phyloP scores from a whole-genome alignment of 2,797 vertebrate species.

The Helicolenus hilgendorfi region DNA sequence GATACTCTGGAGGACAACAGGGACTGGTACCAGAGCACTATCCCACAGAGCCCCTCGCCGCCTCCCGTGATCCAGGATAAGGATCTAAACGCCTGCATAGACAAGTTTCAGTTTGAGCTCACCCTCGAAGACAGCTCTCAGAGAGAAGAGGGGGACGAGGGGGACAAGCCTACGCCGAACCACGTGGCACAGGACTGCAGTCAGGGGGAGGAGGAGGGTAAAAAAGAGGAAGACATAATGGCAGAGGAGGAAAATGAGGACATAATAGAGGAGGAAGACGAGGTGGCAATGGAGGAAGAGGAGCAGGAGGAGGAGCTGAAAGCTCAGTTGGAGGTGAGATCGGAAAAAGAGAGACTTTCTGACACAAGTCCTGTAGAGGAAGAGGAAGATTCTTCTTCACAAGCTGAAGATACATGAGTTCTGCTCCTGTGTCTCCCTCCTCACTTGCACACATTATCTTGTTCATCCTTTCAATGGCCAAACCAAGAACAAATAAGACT shows the following conservation, averaged over 20 bases:
- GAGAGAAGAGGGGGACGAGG: conserved; percentile 67
- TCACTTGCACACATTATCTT: conserved; percentile 82
- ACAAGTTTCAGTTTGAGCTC: conserved; percentile 95
- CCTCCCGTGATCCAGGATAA: conserved; percentile 89
- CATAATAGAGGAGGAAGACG: conserved; percentile 80
- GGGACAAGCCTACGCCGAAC: conserved; percentile 72
- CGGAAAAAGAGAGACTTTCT: conserved; percentile 88
- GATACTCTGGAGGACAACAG: conserved; percentile 96
- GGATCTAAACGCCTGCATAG: conserved; percentile 87
- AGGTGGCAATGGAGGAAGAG: conserved; percentile 81
- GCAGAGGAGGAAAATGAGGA: conserved; percentile 74
- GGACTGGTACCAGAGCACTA: conserved; percentile 96
- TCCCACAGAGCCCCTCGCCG: conserved; percentile 94
- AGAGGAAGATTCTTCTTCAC: conserved; percentile 90
- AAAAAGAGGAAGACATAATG: conserved; percentile 72
- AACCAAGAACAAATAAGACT: conserved; percentile 90
- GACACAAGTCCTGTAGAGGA: conserved; percentile 91
- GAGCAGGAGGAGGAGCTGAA: conserved; percentile 83
- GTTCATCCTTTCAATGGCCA: conserved; percentile 85
- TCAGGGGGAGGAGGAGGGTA: conserved; percentile 72
- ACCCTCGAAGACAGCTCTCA: conserved; percentile 88
- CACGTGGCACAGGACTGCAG: conserved; percentile 76
- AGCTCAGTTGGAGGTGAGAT: conserved; percentile 77
- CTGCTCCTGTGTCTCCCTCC: conserved; percentile 70
- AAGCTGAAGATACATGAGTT: conserved; percentile 92